Percentiles rank a stretch among this genome's conserved stretches.
phyloP scores from a whole-genome alignment of 2,113 vertebrate genomes.

The Arvicanthis niloticus region DNA sequence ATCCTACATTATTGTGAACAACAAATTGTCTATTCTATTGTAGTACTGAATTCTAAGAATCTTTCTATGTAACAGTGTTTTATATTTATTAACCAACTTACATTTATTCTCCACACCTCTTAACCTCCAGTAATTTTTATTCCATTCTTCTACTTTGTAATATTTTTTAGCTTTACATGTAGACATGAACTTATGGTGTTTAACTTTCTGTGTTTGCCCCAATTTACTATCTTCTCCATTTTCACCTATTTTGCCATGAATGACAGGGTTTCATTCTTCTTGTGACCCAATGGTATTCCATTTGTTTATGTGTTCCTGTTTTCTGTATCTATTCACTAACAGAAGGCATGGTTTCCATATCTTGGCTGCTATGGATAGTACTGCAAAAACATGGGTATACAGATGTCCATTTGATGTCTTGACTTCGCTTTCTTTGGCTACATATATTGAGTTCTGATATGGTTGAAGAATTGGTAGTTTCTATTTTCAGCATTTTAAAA shows the following conservation, averaged over 20 bases:
- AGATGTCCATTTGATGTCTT: not conserved
- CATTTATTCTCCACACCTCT: not conserved
- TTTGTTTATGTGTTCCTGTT: not conserved
- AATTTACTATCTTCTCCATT: not conserved
- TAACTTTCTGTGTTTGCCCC: not conserved
- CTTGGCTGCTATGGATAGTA: not conserved
- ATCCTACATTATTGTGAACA: not conserved
- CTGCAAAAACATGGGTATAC: not conserved
- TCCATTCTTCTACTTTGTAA: not conserved
- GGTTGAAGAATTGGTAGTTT: not conserved
- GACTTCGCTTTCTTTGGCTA: too few relatives aligned
- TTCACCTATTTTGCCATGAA: not conserved
- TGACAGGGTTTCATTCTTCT: not conserved
- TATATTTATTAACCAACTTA: not conserved
- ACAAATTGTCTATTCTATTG: not conserved
- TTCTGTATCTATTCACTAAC: not conserved
- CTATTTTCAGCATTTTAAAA: not conserved
- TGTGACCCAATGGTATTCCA: not conserved
- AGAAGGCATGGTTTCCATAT: not conserved
- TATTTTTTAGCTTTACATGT: not conserved
- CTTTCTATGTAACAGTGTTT: not conserved
- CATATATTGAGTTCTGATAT: not conserved
- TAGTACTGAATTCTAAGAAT: not conserved
- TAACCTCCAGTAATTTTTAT: not conserved
- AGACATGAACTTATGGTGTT: not conserved